Evolutionary conservation across 2,113 vertebrate species (phyloP).

Genomic region (Mellivora capensis): DNA sequence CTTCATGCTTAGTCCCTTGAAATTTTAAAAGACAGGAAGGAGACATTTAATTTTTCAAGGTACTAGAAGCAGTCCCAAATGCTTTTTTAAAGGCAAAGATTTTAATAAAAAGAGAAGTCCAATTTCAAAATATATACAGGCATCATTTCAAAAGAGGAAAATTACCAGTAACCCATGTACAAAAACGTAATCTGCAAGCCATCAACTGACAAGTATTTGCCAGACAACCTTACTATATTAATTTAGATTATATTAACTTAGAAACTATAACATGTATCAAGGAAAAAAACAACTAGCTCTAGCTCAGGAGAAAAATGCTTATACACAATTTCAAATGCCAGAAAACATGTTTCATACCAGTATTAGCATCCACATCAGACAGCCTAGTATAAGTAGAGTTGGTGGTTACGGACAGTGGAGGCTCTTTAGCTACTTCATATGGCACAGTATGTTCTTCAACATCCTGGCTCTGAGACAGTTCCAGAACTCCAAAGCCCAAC

Average conservation of each 20-base stretch:
- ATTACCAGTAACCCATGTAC: not conserved
- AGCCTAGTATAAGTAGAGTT: not conserved
- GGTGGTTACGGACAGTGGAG: conserved; percentile 43
- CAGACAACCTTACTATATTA: not conserved
- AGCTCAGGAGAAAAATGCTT: not conserved
- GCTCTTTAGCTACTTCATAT: conserved; percentile 31
- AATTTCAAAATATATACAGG: conserved; percentile 13
- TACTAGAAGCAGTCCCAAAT: not conserved
- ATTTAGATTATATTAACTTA: not conserved
- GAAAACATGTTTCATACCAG: conserved; percentile 68
- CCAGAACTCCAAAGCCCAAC: conserved; percentile 86
- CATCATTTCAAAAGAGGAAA: conserved; percentile 27
- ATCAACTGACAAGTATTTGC: conserved; percentile 8
- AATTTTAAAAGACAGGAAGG: conserved; percentile 39
- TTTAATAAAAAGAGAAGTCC: conserved; percentile 15
- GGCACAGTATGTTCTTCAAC: conserved; percentile 72
- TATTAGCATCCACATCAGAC: not conserved
- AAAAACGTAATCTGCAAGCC: not conserved
- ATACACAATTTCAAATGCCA: not conserved
- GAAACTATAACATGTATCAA: not conserved
- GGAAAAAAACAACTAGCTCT: conserved; percentile 30
- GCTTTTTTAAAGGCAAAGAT: conserved; percentile 20
- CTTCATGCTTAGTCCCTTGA: not conserved
- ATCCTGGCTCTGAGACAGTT: conserved; percentile 94
- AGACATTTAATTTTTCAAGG: conserved; percentile 27